Conservation (phyloP, 1,140 invertebrate genomes). For the Stenopsyche tienmushanensis region DNA sequence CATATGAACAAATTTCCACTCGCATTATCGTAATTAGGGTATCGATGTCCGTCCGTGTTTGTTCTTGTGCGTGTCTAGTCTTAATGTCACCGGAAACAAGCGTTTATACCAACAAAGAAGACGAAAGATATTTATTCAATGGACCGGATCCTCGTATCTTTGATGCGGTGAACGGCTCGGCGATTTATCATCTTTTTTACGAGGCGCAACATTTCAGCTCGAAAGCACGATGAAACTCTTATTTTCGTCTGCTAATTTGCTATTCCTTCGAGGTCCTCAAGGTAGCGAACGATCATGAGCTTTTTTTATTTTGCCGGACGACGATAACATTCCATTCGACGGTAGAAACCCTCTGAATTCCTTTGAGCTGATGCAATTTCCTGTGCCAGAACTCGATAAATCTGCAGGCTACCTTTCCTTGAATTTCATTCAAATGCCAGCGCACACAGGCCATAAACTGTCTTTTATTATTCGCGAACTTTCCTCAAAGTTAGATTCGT, state of each 20-base stretch:
- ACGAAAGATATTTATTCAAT: too few relatives aligned
- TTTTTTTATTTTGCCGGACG: too few relatives aligned
- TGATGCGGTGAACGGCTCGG: too few relatives aligned
- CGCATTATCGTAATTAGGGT: conserved; percentile 7
- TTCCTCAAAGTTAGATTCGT: background rate
- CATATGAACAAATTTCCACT: conserved; percentile 1
- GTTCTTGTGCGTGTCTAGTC: conserved; percentile 8
- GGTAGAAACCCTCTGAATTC: conserved; percentile 17
- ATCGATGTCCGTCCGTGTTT: conserved; percentile 2
- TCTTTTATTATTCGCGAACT: background rate
- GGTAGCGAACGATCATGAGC: too few relatives aligned
- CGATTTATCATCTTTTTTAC: too few relatives aligned
- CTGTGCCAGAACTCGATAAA: background rate
- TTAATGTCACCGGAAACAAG: background rate
- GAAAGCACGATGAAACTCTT: too few relatives aligned
- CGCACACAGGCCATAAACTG: background rate
- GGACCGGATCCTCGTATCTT: too few relatives aligned
- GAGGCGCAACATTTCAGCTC: too few relatives aligned
- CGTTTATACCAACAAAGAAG: too few relatives aligned
- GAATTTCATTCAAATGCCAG: background rate
- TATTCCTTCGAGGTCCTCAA: too few relatives aligned
- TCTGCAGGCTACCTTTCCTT: background rate
- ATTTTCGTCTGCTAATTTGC: too few relatives aligned
- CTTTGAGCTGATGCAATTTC: conserved; percentile 19
- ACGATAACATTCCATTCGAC: conserved; percentile 5